Base-by-base conservation (phyloP, 2,888 invertebrate species). In the Protophormia terraenovae region DNA sequence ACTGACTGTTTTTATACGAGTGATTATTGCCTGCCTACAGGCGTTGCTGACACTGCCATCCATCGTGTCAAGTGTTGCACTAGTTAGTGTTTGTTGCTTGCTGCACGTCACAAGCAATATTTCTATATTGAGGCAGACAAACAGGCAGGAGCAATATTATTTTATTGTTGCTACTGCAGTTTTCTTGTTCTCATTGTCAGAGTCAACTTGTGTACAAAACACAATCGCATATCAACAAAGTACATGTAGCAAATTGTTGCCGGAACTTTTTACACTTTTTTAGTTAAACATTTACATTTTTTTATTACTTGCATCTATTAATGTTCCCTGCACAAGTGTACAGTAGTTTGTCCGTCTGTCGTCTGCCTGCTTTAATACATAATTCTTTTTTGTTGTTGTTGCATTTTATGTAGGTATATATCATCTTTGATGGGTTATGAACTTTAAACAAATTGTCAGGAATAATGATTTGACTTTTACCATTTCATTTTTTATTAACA, bases 31-130 rank as follows among this genome's bases (percentile, higher is more conserved):
- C 38, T 62, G 62, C 67, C 75, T 69, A 27, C 24, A 62, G 81
- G 75, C 81, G 69, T 69, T 53, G 50, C 62, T 82, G 75, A 76
- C 75, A 82, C 81, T 62, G 75, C 4, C 75, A 82, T 75, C 69
- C 75, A 69, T 69, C 62, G 75, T 82, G 81, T 76, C 69, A 82
- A 82, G 81, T 82, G 73, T 60, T 60, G 58, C 66, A 66, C 47
- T 58, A 58, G 38, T 66, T 53, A 64, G 66, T 41, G n/a, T n/a
- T n/a, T 66, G 64, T 27, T 27, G 29, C 22, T 64, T 41, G 32
- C 45, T 66, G 53, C 55, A 47, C 60, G 75, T 67, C 32, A 69
- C 69, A 81, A 69, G 45, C 27, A 75, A 60, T 69, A 62, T 81
- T 58, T 58, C 58, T 64, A 45, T 62, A 81, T 76, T 73, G 24